Evolutionary conservation across 2,888 invertebrate genomes (phyloP).

Genomic region (Ophioninae sp.): DNA sequence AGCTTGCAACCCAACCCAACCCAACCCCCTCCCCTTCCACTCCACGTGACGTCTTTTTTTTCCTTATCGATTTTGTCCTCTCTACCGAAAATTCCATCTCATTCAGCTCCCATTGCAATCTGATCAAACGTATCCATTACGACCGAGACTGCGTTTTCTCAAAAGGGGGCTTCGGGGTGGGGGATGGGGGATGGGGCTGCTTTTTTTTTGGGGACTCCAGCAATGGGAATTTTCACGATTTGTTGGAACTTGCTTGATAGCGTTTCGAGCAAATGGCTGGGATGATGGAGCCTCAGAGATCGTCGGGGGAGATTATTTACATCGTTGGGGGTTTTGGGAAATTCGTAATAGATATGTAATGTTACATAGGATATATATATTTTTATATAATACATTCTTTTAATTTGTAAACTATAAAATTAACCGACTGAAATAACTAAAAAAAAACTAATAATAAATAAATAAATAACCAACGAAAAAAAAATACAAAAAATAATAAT

Average conservation of each 20-base stretch:
- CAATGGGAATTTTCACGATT: neutral
- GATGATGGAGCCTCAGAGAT: neutral
- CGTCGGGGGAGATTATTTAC: too few relatives aligned
- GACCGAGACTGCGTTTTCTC: neutral
- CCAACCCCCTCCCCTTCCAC: neutral
- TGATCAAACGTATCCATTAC: neutral
- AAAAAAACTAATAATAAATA: too few relatives aligned
- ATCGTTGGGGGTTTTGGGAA: too few relatives aligned
- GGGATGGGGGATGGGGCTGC: neutral
- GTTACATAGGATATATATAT: too few relatives aligned
- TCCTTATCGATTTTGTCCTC: neutral
- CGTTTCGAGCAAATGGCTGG: neutral
- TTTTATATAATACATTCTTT: too few relatives aligned
- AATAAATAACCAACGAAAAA: too few relatives aligned
- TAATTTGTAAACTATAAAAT: too few relatives aligned
- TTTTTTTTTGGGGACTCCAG: neutral
- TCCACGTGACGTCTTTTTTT: neutral
- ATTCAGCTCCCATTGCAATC: neutral
- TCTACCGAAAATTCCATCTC: neutral
- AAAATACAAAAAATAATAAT: too few relatives aligned
- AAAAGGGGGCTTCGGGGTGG: neutral
- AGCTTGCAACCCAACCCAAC: neutral
- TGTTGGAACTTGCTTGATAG: neutral
- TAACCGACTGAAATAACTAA: too few relatives aligned
- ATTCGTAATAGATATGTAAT: too few relatives aligned